A percentile compares a stretch with the other conserved stretches of the same genome.
Conservation (phyloP, 2,113 vertebrate species). For the Rattus rattus region DNA sequence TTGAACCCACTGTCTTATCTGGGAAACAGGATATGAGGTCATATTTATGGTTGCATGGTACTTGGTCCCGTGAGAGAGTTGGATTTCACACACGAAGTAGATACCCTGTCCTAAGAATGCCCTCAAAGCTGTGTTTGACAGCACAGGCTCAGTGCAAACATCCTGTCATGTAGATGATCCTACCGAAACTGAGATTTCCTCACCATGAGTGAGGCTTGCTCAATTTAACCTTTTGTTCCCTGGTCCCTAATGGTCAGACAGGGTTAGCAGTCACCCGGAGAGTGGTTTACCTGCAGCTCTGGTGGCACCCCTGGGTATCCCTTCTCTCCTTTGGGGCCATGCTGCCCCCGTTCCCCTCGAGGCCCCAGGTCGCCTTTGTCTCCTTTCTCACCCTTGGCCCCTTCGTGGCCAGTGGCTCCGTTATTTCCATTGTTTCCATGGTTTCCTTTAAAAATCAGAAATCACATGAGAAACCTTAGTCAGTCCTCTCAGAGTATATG, state of each 20-base stretch:
- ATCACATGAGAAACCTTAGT: background rate
- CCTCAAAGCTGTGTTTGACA: background rate
- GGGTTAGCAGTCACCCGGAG: background rate
- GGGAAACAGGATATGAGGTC: background rate
- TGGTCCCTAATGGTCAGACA: background rate
- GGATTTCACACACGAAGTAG: background rate
- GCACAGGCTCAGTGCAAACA: too few relatives aligned
- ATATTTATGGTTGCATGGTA: background rate
- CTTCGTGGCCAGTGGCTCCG: constrained; percentile 89
- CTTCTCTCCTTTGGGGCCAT: constrained; percentile 90
- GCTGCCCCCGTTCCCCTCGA: constrained; percentile 88
- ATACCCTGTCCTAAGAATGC: background rate
- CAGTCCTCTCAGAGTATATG: background rate
- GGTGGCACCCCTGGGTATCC: constrained; percentile 89
- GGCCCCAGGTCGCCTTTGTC: constrained; percentile 90
- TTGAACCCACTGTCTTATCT: background rate
- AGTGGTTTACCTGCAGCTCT: constrained; percentile 87
- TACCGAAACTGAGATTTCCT: background rate
- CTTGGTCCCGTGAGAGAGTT: background rate
- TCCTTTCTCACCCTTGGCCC: constrained; percentile 90
- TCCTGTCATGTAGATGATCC: fast-evolving
- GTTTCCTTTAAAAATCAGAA: constrained; percentile 86
- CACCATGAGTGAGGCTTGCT: fast-evolving
- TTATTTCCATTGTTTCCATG: constrained; percentile 92
- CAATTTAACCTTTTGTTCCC: background rate